Evolutionary conservation across 2,888 invertebrate genomes (phyloP), one percentile per base, ranked within the genome.

Genomic region (Lumbricus terrestris): DNA sequence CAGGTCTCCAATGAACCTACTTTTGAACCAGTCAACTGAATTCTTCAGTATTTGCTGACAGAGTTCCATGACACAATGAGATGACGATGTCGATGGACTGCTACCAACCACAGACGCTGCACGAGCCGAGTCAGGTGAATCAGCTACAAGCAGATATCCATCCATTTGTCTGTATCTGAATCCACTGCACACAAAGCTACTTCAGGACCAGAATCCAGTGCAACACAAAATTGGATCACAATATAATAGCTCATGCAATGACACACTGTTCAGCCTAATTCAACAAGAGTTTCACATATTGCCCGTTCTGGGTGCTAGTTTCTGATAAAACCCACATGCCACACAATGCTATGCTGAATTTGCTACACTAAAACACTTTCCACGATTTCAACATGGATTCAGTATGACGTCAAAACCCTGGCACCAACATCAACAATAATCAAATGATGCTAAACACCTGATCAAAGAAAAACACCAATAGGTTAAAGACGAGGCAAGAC

Each of bases 1-100:
- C 47, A 47, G 20, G 47, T 47, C 47, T 47, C 1, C 47, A 47
- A 1, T 47, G 18, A 13, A 85, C 85, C 37, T 37, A 85, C 85
- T 85, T 85, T 37, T 85, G 35, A 85, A 85, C 85, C 85, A 85
- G 85, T 85, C 85, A 11, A 85, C 85, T 13, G 85, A 85, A 34
- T 34, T 37, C 37, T 85, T 85, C 18, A 85, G 85, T 35, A 35
- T 8, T 37, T 85, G 85, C 85, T 85, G 85, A 85, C 85, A 85
- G 85, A 35, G 34, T 85, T 85, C 85, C 85, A 85, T 35, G 85
- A 35, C 34, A 85, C 34, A 16, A 34, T 85, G 85, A 85, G 23
- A 34, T 6, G 85, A 85, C 6, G 85, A 85, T 37, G 23, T 23
- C n/a, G 37, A 85, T 11, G 85, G 37, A 85, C 85, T 34, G 85